Evolutionary conservation across 2,113 vertebrate species (phyloP), one percentile per base, ranked within the genome.

Genomic region (Columba janthina): DNA sequence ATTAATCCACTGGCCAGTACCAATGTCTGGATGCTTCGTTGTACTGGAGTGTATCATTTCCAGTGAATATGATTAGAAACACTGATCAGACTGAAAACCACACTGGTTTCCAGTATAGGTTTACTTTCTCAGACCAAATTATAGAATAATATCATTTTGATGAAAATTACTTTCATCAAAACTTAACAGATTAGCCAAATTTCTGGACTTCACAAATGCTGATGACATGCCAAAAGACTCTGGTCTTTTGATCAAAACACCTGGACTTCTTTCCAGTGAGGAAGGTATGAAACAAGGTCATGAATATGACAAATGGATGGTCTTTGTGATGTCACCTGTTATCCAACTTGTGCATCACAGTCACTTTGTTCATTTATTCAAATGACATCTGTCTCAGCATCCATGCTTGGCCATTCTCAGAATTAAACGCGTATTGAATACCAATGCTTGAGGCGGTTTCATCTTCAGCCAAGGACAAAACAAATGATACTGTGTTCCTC

Each of bases 351-450:
- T 54, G 18, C 10, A 31, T 79, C 54, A 38, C 6, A 69, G 50
- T 29, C 8, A 74, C 28, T 87, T 88, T 72, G 20, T 91, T 90
- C 14, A 56, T 94, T 93, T 82, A 72, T 89, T 91, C n/a, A 88
- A 72, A 76, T 85, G n/a, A 66, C 50, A 61, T 75, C 58, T 72
- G 54, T 73, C 46, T 90, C 58, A n/a, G 8, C 61, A 31, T 32
- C 48, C 34, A n/a, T 53, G 38, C 38, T 14, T 93, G 38, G 4
- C 78, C 38, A 48, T 82, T 75, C 62, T 82, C 24, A 75, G 44
- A n/a, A 67, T 89, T 48, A 72, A 91, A 56, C 18, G n/a, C 13
- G 14, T 1, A 1, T 21, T 44, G 74, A 84, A 78, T 75, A 94
- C 1, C 22, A 78, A 11, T 58, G 50, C 4, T 74, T 69, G 15